phyloP scores from a whole-genome alignment of 2,888 invertebrate genomes.

The Ceriagrion tenellum region DNA sequence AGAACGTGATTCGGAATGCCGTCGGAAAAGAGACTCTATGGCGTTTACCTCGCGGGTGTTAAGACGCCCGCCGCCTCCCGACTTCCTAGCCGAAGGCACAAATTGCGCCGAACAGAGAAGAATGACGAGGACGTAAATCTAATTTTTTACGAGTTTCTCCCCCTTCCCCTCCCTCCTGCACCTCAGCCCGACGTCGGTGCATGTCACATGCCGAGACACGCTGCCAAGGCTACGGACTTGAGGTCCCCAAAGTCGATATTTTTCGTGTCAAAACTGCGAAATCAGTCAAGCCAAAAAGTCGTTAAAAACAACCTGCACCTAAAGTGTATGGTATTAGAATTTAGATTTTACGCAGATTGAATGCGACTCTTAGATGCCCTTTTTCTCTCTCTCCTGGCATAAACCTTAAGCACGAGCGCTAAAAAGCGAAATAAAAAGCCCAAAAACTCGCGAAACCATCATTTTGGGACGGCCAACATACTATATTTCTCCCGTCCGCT shows the following conservation, averaged over 20 bases:
- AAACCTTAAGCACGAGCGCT: too few species aligned
- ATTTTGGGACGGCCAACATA: too few species aligned
- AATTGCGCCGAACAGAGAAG: neutral
- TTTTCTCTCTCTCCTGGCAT: too few species aligned
- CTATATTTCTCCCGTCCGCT: too few species aligned
- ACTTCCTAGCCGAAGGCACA: neutral
- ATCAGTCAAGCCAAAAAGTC: neutral
- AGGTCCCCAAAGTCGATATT: neutral
- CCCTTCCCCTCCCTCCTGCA: too few species aligned
- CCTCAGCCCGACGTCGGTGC: neutral
- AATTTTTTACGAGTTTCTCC: neutral
- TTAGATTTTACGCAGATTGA: neutral
- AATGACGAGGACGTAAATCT: neutral
- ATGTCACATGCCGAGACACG: neutral
- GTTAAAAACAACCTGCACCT: neutral
- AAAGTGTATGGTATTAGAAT: neutral
- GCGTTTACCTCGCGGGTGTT: neutral
- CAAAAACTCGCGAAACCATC: too few species aligned
- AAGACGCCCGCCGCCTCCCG: neutral
- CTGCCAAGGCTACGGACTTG: neutral
- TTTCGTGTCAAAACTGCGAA: neutral
- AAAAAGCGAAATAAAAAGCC: too few species aligned
- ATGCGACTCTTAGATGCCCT: too few species aligned
- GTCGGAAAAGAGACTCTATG: neutral
- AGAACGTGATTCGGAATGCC: neutral